Base-by-base conservation (phyloP, 1,140 invertebrate species). In the Zaprionus kolodkinae region DNA sequence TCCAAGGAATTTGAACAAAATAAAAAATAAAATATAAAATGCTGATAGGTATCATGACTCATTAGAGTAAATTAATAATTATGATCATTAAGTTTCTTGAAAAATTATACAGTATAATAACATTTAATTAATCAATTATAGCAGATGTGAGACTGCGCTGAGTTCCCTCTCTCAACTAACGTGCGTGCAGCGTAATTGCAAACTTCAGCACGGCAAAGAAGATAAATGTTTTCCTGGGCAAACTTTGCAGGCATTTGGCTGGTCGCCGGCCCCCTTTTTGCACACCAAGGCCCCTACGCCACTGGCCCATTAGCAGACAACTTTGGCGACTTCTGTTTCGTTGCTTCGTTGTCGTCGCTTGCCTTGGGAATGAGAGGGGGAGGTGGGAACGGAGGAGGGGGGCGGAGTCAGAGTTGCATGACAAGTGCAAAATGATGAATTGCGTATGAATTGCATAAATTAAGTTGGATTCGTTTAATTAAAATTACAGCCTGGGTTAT, bases 341-440 rank as follows among this genome's bases (percentile, higher is more conserved):
- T 21, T 43, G 71, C 57, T 35, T 64, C 45, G 52, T 43, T 71
- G 17, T 36, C 50, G 52, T 25, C 25, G 59, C 25, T 30, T 50
- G 52, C 11, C 33, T 55, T 54, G 36, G 27, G 55, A 12, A 21
- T 21, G 21, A 50, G 17, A 9, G 66, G 2, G 13, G 6, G 11
- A 59, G 40, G 35, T 11, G 12, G 13, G 25, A 21, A 9, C 25
- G 45, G 43, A 36, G 27, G 11, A 6, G 48, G 10, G 12, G 11
- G 6, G 33, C 2, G 17, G 25, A 57, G 55, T 38, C 55, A 25
- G 63, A 61, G 62, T 64, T 75, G 85, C 84, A 88, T 88, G 84
- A 89, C 84, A 88, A 88, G 85, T 88, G 84, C 85, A 89, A 88
- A 88, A 88, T 88, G 85, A 89, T 89, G 80, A 88, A 88, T 88